phyloP scores from a whole-genome alignment of 1,140 invertebrate genomes.

The Neodiprion lecontei region DNA sequence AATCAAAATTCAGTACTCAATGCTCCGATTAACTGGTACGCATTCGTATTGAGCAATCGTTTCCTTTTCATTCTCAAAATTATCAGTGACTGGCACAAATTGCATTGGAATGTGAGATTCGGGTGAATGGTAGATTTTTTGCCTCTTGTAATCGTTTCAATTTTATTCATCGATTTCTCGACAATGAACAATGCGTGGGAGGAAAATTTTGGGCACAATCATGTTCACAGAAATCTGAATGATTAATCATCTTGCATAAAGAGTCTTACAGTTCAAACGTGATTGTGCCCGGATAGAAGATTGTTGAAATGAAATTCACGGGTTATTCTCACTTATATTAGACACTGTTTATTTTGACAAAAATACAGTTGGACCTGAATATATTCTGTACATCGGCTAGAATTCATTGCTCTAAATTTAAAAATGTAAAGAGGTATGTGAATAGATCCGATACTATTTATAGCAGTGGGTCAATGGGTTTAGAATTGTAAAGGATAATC shows the following conservation, averaged over 20 bases:
- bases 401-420: neutral
- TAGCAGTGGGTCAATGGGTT: no score
- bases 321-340: neutral
- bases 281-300: neutral
- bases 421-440: no score
- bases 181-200: no score
- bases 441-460: no score
- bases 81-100: constrained; percentile 5
- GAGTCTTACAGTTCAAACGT: no score
- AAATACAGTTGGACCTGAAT: constrained; percentile 9
- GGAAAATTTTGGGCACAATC: no score
- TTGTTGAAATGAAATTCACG: neutral
- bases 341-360: constrained; percentile 17
- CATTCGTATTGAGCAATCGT: constrained; percentile 29
- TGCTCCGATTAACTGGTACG: constrained; percentile 22
- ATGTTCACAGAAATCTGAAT: no score
- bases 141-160: no score
- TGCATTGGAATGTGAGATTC: no score
- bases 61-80: constrained; percentile 29
- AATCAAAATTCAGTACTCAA: constrained; percentile 27
- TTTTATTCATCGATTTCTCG: no score
- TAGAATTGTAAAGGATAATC: no score
- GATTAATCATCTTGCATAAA: neutral
- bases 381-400: neutral
- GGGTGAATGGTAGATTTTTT: constrained; percentile 16